phyloP scores from a whole-genome alignment of 2,797 vertebrate species.

The Simalia tracyae region DNA sequence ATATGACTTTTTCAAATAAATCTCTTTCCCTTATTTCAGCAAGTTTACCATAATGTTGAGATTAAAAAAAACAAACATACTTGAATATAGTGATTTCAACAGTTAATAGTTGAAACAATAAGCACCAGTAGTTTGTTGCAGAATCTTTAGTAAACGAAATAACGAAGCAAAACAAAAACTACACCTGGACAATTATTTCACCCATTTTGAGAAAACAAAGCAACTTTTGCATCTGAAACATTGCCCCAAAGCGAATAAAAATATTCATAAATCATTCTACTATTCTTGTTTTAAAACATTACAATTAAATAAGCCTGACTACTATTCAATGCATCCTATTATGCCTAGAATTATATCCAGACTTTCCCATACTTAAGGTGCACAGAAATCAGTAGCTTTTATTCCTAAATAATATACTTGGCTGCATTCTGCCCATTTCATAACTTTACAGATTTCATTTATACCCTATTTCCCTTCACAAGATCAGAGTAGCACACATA shows the following conservation, averaged over 20 bases:
- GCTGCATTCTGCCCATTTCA: background rate
- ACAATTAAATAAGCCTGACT: background rate
- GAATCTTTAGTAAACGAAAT: background rate
- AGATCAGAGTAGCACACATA: background rate
- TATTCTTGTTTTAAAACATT: background rate
- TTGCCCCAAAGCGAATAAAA: background rate
- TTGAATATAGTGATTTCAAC: background rate
- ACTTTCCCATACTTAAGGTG: background rate
- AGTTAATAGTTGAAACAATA: background rate
- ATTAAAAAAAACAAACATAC: background rate
- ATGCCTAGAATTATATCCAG: background rate
- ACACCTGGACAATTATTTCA: background rate
- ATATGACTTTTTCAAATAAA: background rate
- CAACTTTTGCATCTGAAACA: background rate
- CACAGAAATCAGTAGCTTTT: background rate
- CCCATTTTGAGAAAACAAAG: background rate
- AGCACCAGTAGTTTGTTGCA: background rate
- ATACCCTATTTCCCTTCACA: background rate
- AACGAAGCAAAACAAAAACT: background rate
- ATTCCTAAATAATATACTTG: background rate
- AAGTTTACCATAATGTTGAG: background rate
- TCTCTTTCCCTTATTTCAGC: slow-evolving; percentile 3
- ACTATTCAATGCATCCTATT: background rate
- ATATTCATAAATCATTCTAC: background rate
- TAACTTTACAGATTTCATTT: background rate